These are phyloP conservation scores for Chlorodrepanis virens DNA, from an alignment of 2,113 vertebrate genomes.

Conservation along the genomic window DNA sequence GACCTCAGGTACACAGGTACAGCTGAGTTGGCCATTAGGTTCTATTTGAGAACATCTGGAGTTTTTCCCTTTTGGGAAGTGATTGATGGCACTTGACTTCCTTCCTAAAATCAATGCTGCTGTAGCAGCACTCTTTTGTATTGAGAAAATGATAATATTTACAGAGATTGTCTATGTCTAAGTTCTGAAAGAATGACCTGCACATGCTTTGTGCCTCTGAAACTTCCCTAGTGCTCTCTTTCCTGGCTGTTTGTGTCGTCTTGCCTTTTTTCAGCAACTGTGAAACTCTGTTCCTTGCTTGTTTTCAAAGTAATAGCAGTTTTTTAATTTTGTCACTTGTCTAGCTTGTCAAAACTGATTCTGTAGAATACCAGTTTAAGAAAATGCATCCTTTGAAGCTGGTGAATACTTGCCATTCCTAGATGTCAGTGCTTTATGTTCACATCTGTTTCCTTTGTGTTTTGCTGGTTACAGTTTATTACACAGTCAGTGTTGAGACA, in stretches of 20 bases:
- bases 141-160: neutral
- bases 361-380: neutral
- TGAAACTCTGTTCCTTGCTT: neutral
- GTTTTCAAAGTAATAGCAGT: neutral
- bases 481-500: neutral
- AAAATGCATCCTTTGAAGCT: neutral
- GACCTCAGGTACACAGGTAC: neutral
- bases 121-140: neutral
- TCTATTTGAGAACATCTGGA: neutral
- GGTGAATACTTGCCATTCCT: neutral
- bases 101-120: neutral
- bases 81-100: neutral
- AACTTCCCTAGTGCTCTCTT: neutral
- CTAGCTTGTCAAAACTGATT: neutral
- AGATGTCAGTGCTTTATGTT: neutral
- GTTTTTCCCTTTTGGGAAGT: neutral
- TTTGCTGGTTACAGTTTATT: neutral
- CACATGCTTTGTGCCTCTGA: neutral
- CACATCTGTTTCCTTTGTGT: neutral
- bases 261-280: neutral
- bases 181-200: neutral
- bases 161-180: neutral
- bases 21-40: accelerated
- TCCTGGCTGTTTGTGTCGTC: neutral
- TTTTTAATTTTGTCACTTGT: neutral